Base-by-base conservation (phyloP, 92 coral and sea anemone species). In the Paragorgia papillata region DNA sequence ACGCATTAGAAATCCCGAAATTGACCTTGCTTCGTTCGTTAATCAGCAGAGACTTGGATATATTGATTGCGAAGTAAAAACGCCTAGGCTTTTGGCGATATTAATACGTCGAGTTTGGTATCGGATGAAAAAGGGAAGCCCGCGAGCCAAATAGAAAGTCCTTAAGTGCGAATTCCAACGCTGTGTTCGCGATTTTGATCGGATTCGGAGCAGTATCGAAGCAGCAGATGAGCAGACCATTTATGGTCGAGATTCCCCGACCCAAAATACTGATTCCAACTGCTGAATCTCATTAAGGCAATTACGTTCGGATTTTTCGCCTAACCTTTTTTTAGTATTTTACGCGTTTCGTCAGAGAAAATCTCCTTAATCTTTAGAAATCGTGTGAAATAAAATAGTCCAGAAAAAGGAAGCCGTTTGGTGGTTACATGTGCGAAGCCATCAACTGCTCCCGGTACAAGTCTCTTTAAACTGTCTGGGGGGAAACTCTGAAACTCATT, bases 221-320 rank as follows among this genome's bases (percentile, higher is more conserved):
- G 39, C 34, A 44, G 58, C 75, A 68, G 75, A 68, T 68, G 35
- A 35, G 21, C 15, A 49, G 75, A 17, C 75, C 75, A 68, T 68
- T 44, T 68, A 68, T 68, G 75, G 25, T 64, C 41, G 75, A n/a
- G n/a, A 68, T 68, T 44, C 75, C 75, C 58, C 27, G 51, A 25
- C 41, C 37, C 75, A 34, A 37, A 50, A 26, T 9, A 48, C 75
- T 21, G 58, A 49, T 29, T 17, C n/a, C n/a, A n/a, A 68, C 58
- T 54, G 22, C 58, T 48, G 58, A 68, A 68, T 68, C 31, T 68
- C 75, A 68, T 68, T 68, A 68, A 68, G 75, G 58, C 75, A 68
- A 68, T 68, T 68, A 68, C 9, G 49, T 68, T 68, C 51, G 26
- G 35, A 44, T 44, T 44, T 22, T 66, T 68, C 48, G 51, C 58